These are phyloP conservation scores for Falcaria lacertinaria DNA, from an alignment of 2,888 invertebrate species.

Conservation along the genomic window DNA sequence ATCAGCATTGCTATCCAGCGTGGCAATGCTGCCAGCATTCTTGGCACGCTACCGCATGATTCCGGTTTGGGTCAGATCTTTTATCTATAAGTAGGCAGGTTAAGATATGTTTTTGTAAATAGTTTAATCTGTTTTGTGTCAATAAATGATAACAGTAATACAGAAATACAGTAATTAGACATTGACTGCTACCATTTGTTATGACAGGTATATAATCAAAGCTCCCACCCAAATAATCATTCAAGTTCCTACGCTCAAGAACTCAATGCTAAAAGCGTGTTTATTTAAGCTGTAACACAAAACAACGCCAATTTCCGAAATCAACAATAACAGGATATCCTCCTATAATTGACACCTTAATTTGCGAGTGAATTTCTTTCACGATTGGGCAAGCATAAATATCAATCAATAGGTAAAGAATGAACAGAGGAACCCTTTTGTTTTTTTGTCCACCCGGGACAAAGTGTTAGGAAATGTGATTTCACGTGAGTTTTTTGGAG, in stretches of 20 bases:
- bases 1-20: too few species aligned
- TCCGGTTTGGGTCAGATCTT: too few species aligned
- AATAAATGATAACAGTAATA: too few species aligned
- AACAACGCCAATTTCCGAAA: neutral
- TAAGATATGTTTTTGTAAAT: too few species aligned
- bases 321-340: neutral
- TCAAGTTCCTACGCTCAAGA: neutral
- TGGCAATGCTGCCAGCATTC: too few species aligned
- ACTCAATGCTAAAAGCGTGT: neutral
- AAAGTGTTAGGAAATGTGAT: constrained; percentile 74
- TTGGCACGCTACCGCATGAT: too few species aligned
- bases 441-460: constrained; percentile 51
- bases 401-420: constrained; percentile 38
- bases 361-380: constrained; percentile 5
- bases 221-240: too few species aligned
- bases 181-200: too few species aligned
- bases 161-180: too few species aligned
- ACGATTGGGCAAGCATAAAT: constrained; percentile 34
- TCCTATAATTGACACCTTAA: neutral
- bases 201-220: too few species aligned
- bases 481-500: constrained; percentile 73
- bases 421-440: constrained; percentile 48
- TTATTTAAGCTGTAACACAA: neutral
- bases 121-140: too few species aligned
- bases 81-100: too few species aligned